Conservation (phyloP, 2,113 vertebrate genomes). For the Forbesichthys papilliferus region DNA sequence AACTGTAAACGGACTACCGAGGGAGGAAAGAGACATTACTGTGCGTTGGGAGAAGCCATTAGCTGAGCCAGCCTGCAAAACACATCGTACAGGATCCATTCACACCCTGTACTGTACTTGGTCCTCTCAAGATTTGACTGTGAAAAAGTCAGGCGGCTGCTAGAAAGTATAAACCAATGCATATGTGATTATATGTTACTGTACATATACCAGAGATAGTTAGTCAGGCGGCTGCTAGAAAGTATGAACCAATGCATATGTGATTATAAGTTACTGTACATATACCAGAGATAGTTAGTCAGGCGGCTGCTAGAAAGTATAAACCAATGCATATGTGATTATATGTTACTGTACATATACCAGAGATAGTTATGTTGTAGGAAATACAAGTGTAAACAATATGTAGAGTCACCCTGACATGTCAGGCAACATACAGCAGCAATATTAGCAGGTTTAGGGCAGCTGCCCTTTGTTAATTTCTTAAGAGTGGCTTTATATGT, state of each 20-base stretch:
- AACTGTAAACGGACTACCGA: slow-evolving; percentile 61
- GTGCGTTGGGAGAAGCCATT: slow-evolving; percentile 37
- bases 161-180: slow-evolving; percentile 24
- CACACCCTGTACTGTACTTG: slow-evolving; percentile 4
- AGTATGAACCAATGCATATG: slow-evolving; percentile 20
- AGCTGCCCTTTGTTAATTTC: no score
- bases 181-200: slow-evolving; percentile 16
- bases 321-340: slow-evolving; percentile 23
- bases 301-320: slow-evolving; percentile 28
- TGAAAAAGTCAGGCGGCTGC: slow-evolving; percentile 26
- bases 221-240: slow-evolving; percentile 34
- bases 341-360: slow-evolving; percentile 7
- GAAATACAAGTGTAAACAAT: slow-evolving; percentile 31
- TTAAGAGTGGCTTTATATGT: no score
- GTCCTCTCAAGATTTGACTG: slow-evolving; percentile 13
- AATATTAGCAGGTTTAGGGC: no score
- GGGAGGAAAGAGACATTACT: slow-evolving; percentile 52
- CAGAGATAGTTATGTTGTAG: slow-evolving; percentile 17
- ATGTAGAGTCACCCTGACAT: slow-evolving; percentile 23
- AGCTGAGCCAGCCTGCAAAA: slow-evolving; percentile 55
- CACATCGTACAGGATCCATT: slow-evolving; percentile 38
- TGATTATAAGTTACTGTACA: slow-evolving; percentile 9
- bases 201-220: slow-evolving; percentile 12
- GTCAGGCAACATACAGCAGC: not conserved
- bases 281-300: slow-evolving; percentile 18